Conservation (phyloP, 2,797 vertebrate genomes). For the Lacerta viridis region DNA sequence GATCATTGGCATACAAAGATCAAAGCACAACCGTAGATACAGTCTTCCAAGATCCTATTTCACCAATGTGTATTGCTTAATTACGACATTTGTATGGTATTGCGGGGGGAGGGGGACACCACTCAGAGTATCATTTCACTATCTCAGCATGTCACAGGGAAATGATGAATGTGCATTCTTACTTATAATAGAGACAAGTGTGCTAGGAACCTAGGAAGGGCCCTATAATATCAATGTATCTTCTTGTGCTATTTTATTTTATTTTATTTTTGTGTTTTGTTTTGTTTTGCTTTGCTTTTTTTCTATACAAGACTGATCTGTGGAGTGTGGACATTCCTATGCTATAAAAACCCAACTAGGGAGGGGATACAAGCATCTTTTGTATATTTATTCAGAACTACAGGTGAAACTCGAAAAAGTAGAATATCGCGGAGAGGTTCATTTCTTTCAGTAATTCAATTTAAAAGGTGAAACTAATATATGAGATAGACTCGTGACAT, state of each 20-base stretch:
- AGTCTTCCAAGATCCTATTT: not conserved
- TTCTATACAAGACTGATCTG: not conserved
- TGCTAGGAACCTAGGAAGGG: not conserved
- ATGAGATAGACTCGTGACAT: too few species aligned
- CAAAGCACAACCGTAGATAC: not conserved
- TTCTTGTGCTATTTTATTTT: too few species aligned
- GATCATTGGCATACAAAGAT: not conserved
- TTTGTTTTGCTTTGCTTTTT: not conserved
- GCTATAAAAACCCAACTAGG: not conserved
- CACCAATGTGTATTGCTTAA: too few species aligned
- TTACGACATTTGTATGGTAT: not conserved
- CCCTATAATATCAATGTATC: not conserved
- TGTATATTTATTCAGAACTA: not conserved
- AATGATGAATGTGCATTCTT: not conserved
- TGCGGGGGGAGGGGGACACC: not conserved
- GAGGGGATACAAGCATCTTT: not conserved
- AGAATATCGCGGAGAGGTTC: too few species aligned
- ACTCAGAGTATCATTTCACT: not conserved
- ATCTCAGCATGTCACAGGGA: not conserved
- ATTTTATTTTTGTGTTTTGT: not conserved
- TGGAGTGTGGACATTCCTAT: not conserved
- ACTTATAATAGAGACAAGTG: not conserved
- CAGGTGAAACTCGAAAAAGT: too few species aligned
- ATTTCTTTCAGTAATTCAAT: too few species aligned
- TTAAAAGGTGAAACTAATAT: too few species aligned